Base-by-base conservation (phyloP, 2,113 vertebrate genomes). In the Lycaon pictus region DNA sequence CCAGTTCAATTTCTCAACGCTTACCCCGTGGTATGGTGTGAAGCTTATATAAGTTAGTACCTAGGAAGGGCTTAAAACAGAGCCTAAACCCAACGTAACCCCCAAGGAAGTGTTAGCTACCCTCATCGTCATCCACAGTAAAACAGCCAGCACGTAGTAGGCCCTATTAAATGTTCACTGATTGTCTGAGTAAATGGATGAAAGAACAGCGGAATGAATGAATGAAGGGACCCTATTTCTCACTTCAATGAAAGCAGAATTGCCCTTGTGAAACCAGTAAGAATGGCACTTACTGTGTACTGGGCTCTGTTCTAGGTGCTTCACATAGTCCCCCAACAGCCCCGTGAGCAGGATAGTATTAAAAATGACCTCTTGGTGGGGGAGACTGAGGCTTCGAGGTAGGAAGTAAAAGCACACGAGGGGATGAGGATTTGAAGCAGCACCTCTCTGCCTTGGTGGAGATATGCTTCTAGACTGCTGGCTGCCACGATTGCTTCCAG, bases 181-280 rank as follows among this genome's bases (percentile, higher is more conserved):
- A 23, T 85, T 62, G 62, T 23, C 48, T 51, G 22, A 79, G 35
- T 22, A 48, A 84, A 74, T 65, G 80, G 92, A 29, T 69, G 37
- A 60, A 72, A 67, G 62, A 58, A 60, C 1, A 20, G 43, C 43
- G 43, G 43, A 43, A 43, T 43, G 43, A 71, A 11, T 51, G 58
- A 82, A 71, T 60, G 80, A 90, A 84, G 23, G 20, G 48, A 58
- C 37, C 88, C 79, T 62, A 81, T 58, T 85, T 88, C 19, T 53
- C 82, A 69, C 96, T 91, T 76, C 60, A 58, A 53, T 17, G 85
- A 94, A 72, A 72, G 77, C 79, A 69, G 72, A 19, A 25, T 60
- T 35, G 60, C 65, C 96, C 65, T 85, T 80, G 32, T 23, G 93
- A 93, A 95, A 95, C 88, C 81, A 88, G 43, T 43, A 43, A 43